Evolutionary conservation across 2,113 vertebrate genomes (phyloP).

Genomic region (Phyllostomus discolor): DNA sequence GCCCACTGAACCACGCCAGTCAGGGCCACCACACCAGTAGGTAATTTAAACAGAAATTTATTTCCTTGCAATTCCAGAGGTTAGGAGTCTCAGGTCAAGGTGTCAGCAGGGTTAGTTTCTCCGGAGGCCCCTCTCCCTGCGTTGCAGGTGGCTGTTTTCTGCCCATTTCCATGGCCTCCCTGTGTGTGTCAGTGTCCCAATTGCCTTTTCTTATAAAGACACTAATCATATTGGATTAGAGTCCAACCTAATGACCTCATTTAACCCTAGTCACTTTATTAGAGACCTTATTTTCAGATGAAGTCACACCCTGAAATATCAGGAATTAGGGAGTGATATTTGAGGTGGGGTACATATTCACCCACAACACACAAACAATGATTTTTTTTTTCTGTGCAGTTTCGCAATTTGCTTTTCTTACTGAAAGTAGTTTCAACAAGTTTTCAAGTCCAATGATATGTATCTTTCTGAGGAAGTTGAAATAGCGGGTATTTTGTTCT

Average conservation of each 20-base stretch:
- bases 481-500: background rate
- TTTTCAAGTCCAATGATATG: background rate
- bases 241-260: background rate
- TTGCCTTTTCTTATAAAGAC: background rate
- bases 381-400: background rate
- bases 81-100: background rate
- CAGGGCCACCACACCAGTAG: no score
- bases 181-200: background rate
- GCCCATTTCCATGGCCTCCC: background rate
- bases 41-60: background rate
- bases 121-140: background rate
- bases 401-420: background rate
- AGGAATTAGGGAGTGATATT: background rate
- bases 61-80: background rate
- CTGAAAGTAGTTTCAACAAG: background rate
- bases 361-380: background rate
- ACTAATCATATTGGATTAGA: background rate
- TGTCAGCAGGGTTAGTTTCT: background rate
- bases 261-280: background rate
- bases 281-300: background rate
- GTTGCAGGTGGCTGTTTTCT: background rate
- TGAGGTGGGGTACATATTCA: background rate
- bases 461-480: background rate
- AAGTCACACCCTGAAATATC: background rate
- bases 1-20: no score